phyloP scores from a whole-genome alignment of 2,113 vertebrate genomes.

The Anguilla japonica region DNA sequence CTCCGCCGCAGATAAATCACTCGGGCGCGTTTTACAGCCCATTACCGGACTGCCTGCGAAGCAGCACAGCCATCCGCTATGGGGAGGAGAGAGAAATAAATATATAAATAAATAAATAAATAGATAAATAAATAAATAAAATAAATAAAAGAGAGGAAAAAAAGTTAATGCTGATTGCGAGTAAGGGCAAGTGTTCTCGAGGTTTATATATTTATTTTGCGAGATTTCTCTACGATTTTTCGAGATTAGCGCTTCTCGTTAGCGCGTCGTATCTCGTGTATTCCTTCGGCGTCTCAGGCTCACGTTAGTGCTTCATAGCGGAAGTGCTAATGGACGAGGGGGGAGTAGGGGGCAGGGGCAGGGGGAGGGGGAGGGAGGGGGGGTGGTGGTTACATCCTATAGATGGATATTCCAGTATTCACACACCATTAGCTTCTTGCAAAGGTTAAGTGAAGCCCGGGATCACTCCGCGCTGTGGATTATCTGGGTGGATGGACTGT shows the following conservation, averaged over 20 bases:
- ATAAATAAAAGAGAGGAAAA: background rate
- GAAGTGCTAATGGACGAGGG: background rate
- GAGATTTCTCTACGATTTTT: too few species aligned
- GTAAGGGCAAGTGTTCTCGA: too few species aligned
- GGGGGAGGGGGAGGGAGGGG: background rate
- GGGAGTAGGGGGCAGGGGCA: background rate
- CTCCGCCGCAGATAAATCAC: background rate
- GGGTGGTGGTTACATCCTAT: background rate
- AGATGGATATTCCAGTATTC: background rate
- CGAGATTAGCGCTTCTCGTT: too few species aligned
- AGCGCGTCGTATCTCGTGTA: too few species aligned
- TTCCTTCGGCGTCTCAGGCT: background rate
- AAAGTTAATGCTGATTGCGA: too few species aligned
- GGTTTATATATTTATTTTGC: too few species aligned
- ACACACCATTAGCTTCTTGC: conserved; percentile 2
- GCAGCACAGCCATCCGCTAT: background rate
- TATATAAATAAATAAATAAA: background rate
- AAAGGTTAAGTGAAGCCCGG: background rate
- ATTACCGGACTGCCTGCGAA: background rate
- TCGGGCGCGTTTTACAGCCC: background rate
- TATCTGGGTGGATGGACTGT: background rate
- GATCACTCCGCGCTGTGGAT: background rate
- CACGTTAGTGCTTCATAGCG: background rate
- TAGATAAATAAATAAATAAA: background rate
- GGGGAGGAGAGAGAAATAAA: too few species aligned